A percentile compares a stretch with the other conserved stretches of the same genome.
phyloP scores from a whole-genome alignment of 2,113 vertebrate species.

The Lagopus muta region DNA sequence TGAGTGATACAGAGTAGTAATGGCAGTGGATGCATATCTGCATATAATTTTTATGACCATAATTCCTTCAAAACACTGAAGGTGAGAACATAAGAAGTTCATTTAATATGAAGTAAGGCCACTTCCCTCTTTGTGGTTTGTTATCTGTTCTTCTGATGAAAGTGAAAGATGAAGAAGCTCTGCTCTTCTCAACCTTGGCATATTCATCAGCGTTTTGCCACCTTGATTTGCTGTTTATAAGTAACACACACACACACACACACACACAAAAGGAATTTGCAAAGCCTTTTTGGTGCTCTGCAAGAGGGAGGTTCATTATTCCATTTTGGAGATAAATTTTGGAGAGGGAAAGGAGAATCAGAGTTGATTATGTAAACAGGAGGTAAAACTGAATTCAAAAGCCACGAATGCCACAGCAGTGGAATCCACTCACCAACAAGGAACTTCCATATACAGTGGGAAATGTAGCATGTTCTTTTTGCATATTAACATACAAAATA shows the following conservation, averaged over 20 bases:
- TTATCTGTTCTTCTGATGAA: neutral
- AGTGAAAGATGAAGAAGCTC: neutral
- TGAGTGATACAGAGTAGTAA: neutral
- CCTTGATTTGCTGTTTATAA: neutral
- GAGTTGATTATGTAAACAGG: neutral
- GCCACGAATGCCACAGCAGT: neutral
- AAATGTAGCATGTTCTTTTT: neutral
- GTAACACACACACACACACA: neutral
- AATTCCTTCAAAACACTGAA: neutral
- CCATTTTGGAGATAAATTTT: neutral
- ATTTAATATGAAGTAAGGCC: neutral
- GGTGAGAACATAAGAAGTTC: neutral
- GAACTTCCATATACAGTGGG: no score
- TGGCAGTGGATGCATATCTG: neutral
- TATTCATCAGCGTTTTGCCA: neutral
- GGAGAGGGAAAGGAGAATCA: neutral
- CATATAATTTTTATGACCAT: neutral
- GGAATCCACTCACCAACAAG: neutral
- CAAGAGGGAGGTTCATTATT: neutral
- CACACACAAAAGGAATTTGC: neutral
- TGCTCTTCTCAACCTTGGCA: neutral
- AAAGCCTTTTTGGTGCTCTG: neutral
- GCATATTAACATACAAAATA: neutral
- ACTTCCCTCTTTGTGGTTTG: neutral
- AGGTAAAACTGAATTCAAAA: neutral